These are phyloP conservation scores for Sebastes hopkinsi DNA, from an alignment of 2,797 vertebrate genomes.

Conservation along the genomic window DNA sequence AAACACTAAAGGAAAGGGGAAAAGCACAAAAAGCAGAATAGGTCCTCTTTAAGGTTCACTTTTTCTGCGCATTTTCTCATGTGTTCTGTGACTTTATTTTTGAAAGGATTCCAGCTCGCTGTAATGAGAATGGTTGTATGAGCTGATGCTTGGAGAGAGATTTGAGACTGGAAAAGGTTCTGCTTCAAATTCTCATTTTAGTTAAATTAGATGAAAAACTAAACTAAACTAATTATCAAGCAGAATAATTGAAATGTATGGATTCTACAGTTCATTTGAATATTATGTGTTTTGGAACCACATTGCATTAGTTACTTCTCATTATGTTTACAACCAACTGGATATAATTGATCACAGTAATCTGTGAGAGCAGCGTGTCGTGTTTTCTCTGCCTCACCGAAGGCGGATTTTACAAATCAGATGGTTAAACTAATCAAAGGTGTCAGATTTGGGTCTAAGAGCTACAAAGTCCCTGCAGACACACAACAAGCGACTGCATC, in stretches of 20 bases:
- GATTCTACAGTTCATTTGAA: not conserved
- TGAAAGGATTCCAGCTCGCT: not conserved
- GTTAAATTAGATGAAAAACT: not conserved
- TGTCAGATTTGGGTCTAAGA: conserved; percentile 50
- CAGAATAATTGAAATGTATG: not conserved
- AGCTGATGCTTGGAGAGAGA: not conserved
- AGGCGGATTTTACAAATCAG: conserved; percentile 40
- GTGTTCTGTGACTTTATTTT: not conserved
- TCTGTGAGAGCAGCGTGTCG: not conserved
- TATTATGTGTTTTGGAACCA: not conserved
- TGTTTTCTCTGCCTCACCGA: conserved; percentile 32
- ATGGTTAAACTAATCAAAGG: conserved; percentile 47
- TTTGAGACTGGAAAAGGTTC: not conserved
- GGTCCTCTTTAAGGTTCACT: not conserved
- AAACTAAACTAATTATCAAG: not conserved
- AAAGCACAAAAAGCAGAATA: no score
- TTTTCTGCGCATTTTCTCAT: not conserved
- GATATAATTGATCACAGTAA: not conserved
- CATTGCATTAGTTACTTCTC: not conserved
- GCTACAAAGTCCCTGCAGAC: conserved; percentile 26
- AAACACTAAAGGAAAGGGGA: no score
- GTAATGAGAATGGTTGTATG: not conserved
- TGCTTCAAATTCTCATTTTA: not conserved
- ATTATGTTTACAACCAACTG: conserved; percentile 4
- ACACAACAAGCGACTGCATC: not conserved